phyloP scores from a whole-genome alignment of 92 coral and sea anemone species.

The Actinostola sp. region DNA sequence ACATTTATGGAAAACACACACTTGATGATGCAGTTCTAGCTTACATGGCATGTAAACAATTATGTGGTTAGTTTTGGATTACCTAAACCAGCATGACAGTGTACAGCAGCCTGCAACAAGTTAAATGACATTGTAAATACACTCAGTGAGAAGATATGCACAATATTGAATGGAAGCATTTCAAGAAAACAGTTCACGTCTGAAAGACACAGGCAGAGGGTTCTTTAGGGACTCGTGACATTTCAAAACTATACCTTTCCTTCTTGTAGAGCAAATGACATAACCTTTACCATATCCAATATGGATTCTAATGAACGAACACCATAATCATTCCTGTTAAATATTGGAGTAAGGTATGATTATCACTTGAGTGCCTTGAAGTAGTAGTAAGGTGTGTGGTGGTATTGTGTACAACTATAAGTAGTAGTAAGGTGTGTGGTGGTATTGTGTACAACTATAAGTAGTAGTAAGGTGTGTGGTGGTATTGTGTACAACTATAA shows the following conservation, averaged over 20 bases:
- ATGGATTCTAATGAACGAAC: constrained; percentile 92
- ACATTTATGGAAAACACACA: too few relatives aligned
- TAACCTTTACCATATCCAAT: constrained; percentile 93
- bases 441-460: too few relatives aligned
- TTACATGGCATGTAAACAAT: too few relatives aligned
- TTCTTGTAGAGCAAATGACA: constrained; percentile 94
- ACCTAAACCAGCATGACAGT: constrained; percentile 98
- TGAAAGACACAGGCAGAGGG: background rate
- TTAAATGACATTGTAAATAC: background rate
- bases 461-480: too few relatives aligned
- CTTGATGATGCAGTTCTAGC: too few relatives aligned
- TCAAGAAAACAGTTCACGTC: background rate
- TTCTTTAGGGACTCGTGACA: background rate
- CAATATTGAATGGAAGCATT: too few relatives aligned
- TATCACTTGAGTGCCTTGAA: background rate
- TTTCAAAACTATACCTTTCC: constrained; percentile 72
- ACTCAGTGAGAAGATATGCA: too few relatives aligned
- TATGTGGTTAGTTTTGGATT: background rate
- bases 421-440: too few relatives aligned
- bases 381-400: too few relatives aligned
- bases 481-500: too few relatives aligned
- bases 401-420: too few relatives aligned
- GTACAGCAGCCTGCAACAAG: constrained; percentile 78
- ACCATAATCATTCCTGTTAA: constrained; percentile 91
- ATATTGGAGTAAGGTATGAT: too few relatives aligned